Base-by-base conservation (phyloP, 92 coral and sea anemone genomes). In the Porites cylindrica region DNA sequence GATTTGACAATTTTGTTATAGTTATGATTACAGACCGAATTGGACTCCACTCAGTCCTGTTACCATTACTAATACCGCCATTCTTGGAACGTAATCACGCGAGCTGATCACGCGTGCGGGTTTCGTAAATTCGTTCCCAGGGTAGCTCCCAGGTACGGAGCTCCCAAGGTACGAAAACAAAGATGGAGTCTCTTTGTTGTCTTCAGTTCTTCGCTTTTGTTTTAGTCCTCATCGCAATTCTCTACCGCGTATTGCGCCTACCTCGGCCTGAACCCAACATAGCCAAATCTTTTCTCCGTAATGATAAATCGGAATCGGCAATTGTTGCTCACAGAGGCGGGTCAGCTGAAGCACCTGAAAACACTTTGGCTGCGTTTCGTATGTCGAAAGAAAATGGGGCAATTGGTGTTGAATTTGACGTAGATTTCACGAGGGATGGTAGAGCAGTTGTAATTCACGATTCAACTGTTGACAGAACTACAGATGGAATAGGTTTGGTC, bases 401-500 rank as follows among this genome's bases (percentile, higher is more conserved):
- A 1, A 12, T 18, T 52, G 91, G 84, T 4, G 93, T 86, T 26
- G 93, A 91, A 71, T 91, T 91, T 77, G 93, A 91, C 74, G 93
- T 91, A 1, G 91, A 86, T 26, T 91, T 91, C 56, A 91, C 93
- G 21, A 91, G 77, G 74, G 93, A 91, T 82, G 91, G 93, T 29
- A 85, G 72, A 62, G 91, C 91, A 53, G 83, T 91, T 91, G 81
- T 91, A 7, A 82, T 91, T 26, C 93, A 91, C 21, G 93, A 91
- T 81, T 61, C 88, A 16, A 91, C 93, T 3, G 93, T 91, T 21
- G 93, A 91, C 16, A 81, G 93, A 20, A 91, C 93, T 6, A 86
- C 93, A 21, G 51, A 91, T 82, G 91, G 93, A 13, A 76, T 51
- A 7, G 93, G 93, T 11, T 11, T 63, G 51, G 88, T 91, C 52